Evolutionary conservation across 2,797 vertebrate species (phyloP).

Genomic region (Helarctos malayanus): DNA sequence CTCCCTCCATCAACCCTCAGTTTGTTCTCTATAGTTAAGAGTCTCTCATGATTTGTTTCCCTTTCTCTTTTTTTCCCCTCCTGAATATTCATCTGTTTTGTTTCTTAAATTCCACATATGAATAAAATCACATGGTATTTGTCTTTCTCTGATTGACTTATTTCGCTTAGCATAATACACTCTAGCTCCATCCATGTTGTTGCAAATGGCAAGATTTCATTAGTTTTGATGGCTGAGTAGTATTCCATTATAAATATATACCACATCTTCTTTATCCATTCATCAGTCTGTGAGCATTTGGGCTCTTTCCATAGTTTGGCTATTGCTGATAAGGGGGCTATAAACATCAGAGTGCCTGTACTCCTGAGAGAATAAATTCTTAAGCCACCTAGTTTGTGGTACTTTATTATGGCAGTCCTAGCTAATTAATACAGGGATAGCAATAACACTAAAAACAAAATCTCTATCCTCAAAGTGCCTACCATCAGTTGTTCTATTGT

Average conservation of each 20-base stretch:
- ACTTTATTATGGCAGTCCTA: not conserved
- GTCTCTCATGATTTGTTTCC: not conserved
- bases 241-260: not conserved
- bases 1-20: not conserved
- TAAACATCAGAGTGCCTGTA: not conserved
- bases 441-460: not conserved
- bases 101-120: not conserved
- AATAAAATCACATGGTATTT: not conserved
- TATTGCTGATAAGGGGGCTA: not conserved
- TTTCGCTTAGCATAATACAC: not conserved
- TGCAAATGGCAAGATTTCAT: not conserved
- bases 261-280: not conserved
- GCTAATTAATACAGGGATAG: not conserved
- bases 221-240: not conserved
- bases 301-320: not conserved
- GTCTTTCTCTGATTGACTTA: not conserved
- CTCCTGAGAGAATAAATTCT: not conserved
- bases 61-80: not conserved
- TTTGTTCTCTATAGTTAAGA: not conserved
- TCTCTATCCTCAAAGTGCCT: constrained; percentile 17
- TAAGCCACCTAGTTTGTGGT: not conserved
- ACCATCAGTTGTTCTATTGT: not conserved
- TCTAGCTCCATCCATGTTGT: not conserved
- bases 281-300: not conserved
- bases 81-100: not conserved